These are phyloP conservation scores for Corythornis cristatus DNA, from an alignment of 2,113 vertebrate species.

Conservation along the genomic window DNA sequence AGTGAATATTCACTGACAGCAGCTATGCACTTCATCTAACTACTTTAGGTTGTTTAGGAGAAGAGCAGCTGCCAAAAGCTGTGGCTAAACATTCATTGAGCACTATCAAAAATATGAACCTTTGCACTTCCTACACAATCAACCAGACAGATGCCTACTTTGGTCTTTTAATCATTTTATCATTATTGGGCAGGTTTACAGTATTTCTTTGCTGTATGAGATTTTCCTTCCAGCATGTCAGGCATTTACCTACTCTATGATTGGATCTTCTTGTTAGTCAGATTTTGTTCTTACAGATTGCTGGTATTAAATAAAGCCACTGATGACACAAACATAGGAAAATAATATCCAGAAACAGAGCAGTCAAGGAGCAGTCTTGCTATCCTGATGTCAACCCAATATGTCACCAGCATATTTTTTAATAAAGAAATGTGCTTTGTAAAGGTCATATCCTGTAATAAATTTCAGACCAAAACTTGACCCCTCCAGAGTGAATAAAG, in stretches of 20 bases:
- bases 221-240: not conserved
- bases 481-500: not conserved
- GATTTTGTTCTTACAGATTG: not conserved
- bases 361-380: not conserved
- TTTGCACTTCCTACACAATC: not conserved
- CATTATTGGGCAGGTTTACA: not conserved
- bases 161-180: not conserved
- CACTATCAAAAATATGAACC: not conserved
- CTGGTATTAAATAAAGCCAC: not conserved
- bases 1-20: not conserved
- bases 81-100: accelerated
- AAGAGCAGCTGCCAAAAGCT: not conserved
- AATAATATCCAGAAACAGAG: not conserved
- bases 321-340: not conserved
- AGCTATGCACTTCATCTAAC: not conserved
- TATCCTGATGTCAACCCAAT: not conserved
- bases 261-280: not conserved
- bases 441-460: not conserved
- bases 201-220: not conserved
- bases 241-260: accelerated
- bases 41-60: not conserved
- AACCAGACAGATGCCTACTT: not conserved
- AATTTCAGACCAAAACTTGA: not conserved
- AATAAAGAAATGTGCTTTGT: not conserved
- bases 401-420: not conserved